A percentile compares a stretch with the other conserved stretches of the same genome.
Conservation (phyloP, 2,888 invertebrate species). For the Amphipyra tragopoginis region DNA sequence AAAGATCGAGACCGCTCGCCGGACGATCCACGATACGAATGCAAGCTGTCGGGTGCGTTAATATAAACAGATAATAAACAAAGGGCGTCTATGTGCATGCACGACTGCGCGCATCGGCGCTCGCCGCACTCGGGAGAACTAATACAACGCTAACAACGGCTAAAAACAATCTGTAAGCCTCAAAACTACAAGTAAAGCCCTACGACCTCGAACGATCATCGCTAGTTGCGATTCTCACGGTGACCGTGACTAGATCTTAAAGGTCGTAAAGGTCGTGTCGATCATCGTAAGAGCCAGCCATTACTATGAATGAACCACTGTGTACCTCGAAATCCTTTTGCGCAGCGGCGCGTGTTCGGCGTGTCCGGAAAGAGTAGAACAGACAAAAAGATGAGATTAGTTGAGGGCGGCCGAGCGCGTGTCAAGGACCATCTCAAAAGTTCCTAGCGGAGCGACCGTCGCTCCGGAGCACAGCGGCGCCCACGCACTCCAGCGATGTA, state of each 20-base stretch:
- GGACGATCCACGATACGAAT: constrained; percentile 86
- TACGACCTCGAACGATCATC: constrained; percentile 89
- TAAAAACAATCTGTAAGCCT: constrained; percentile 90
- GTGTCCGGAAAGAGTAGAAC: constrained; percentile 93
- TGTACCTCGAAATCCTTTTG: constrained; percentile 96
- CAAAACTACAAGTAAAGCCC: constrained; percentile 91
- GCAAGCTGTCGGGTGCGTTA: constrained; percentile 89
- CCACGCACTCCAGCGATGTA: constrained; percentile 63
- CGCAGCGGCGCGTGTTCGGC: constrained; percentile 92
- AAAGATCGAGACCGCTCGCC: constrained; percentile 84
- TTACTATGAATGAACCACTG: constrained; percentile 89
- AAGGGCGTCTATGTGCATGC: constrained; percentile 89
- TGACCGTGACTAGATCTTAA: constrained; percentile 81
- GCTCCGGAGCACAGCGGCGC: constrained; percentile 47
- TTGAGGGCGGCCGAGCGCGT: constrained; percentile 88
- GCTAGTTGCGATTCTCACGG: constrained; percentile 80
- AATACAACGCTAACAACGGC: constrained; percentile 90
- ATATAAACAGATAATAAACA: constrained; percentile 88
- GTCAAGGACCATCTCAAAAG: constrained; percentile 98
- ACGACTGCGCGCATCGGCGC: constrained; percentile 87
- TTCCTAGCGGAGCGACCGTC: constrained; percentile 90
- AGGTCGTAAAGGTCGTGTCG: constrained; percentile 81
- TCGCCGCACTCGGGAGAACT: constrained; percentile 89
- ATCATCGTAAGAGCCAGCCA: constrained; percentile 86
- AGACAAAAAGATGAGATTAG: constrained; percentile 92